phyloP scores from a whole-genome alignment of 2,113 vertebrate species.

The Lamprotornis superbus region DNA sequence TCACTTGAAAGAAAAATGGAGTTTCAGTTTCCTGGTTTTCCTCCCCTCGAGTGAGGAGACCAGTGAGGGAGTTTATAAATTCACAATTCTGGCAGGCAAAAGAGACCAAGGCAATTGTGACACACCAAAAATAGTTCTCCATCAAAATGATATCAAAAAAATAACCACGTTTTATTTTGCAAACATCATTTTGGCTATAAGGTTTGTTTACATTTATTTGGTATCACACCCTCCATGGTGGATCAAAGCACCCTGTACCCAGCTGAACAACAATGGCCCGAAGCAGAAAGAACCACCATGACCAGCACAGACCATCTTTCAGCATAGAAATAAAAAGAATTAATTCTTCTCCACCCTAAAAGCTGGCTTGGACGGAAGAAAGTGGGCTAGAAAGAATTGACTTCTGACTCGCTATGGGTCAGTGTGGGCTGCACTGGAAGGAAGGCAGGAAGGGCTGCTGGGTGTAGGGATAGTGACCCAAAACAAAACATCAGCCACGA shows the following conservation, averaged over 20 bases:
- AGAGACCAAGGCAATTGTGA: neutral
- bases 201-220: neutral
- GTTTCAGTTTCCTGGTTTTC: constrained; percentile 7
- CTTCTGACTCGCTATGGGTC: neutral
- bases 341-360: neutral
- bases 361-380: neutral
- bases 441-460: neutral
- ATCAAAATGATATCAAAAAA: neutral
- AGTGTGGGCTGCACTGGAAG: neutral
- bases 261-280: accelerated
- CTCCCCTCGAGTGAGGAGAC: neutral
- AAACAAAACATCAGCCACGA: neutral
- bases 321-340: neutral
- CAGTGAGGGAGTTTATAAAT: neutral
- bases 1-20: constrained; percentile 23
- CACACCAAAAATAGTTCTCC: neutral
- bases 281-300: neutral
- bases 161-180: neutral
- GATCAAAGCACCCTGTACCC: neutral
- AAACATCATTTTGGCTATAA: neutral
- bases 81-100: neutral
- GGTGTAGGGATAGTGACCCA: neutral
- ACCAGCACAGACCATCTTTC: neutral
- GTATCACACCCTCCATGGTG: neutral
- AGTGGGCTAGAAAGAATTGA: neutral